phyloP scores from a whole-genome alignment of 2,113 vertebrate species.

The Marmota flaviventris region DNA sequence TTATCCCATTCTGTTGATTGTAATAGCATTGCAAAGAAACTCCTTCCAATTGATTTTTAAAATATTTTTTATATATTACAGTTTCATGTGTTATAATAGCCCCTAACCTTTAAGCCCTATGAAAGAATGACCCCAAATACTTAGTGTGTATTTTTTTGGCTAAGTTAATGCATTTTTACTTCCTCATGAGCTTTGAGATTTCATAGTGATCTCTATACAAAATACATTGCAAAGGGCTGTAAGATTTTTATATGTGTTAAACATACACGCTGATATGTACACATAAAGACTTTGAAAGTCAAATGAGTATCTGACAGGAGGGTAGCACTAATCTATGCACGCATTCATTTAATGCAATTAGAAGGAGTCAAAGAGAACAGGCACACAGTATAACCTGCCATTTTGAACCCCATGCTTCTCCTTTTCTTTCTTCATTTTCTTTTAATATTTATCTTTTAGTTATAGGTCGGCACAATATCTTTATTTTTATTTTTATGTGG shows the following conservation, averaged over 20 bases:
- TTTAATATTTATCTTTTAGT: no score
- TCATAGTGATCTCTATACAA: neutral
- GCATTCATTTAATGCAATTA: neutral
- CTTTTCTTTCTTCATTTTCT: neutral
- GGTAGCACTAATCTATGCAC: neutral
- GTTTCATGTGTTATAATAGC: neutral
- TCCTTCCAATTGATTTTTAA: neutral
- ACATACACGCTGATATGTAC: neutral
- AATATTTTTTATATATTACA: neutral
- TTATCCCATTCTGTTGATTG: neutral
- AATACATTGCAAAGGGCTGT: neutral
- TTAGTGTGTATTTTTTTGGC: neutral
- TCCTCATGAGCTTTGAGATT: neutral
- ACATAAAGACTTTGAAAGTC: neutral
- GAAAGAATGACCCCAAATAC: neutral
- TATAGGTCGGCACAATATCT: no score
- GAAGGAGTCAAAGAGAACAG: neutral
- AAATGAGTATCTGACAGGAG: neutral
- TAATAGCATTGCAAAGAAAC: neutral
- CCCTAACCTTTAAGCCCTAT: neutral
- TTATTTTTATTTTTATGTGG: no score
- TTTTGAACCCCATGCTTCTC: neutral
- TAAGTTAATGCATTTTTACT: neutral
- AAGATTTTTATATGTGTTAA: neutral
- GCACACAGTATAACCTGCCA: neutral